These are phyloP conservation scores for Cryptocephalus primarius DNA, from an alignment of 2,888 invertebrate species.

Conservation along the genomic window DNA sequence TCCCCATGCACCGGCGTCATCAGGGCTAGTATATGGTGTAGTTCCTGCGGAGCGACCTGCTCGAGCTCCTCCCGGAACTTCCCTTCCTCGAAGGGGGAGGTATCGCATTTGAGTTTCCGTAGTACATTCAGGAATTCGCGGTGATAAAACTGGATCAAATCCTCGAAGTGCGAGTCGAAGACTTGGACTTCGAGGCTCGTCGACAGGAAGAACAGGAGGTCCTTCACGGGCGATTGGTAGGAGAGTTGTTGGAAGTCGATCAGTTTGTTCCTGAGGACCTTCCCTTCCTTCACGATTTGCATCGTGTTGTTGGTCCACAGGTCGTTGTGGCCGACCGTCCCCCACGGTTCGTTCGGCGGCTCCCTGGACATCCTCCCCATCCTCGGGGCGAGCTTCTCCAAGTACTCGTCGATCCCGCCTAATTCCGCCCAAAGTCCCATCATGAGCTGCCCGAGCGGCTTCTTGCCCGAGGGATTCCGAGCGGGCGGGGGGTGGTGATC, in stretches of 20 bases:
- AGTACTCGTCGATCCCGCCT: slow-evolving; percentile 4
- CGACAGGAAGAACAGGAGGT: slow-evolving; percentile 23
- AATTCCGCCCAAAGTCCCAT: slow-evolving; percentile 5
- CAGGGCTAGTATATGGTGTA: slow-evolving; percentile 41
- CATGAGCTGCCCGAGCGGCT: background rate
- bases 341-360: slow-evolving; percentile 39
- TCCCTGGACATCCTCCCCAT: background rate
- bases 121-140: slow-evolving; percentile 6
- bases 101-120: slow-evolving; percentile 5
- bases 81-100: slow-evolving; percentile 2
- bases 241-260: slow-evolving; percentile 21
- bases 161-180: slow-evolving; percentile 9
- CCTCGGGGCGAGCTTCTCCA: slow-evolving; percentile 3
- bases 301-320: slow-evolving; percentile 49
- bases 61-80: slow-evolving; percentile 3
- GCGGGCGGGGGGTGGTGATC: background rate
- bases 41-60: slow-evolving; percentile 22
- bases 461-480: background rate
- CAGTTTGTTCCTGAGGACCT: slow-evolving; percentile 14
- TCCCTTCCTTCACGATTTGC: slow-evolving; percentile 28
- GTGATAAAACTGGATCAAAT: slow-evolving; percentile 11
- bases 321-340: slow-evolving; percentile 43
- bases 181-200: slow-evolving; percentile 16
- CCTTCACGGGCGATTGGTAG: slow-evolving; percentile 17
- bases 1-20: slow-evolving; percentile 40